Evolutionary conservation across 2,888 invertebrate genomes (phyloP).

Genomic region (Nineta flava): DNA sequence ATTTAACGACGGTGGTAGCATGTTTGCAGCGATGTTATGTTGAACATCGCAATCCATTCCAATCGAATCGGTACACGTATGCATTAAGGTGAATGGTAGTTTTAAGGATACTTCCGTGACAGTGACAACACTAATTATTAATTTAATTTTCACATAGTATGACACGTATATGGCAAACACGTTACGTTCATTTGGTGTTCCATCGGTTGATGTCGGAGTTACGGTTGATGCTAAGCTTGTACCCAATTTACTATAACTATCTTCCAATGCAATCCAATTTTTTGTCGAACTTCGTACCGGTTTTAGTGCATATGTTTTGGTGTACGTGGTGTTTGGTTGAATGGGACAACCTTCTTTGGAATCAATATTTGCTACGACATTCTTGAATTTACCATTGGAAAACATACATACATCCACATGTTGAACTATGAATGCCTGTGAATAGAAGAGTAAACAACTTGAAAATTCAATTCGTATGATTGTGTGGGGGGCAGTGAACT

Average conservation of each 20-base stretch:
- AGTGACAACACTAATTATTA: conserved; percentile 56
- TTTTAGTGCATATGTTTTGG: conserved; percentile 42
- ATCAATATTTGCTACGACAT: conserved; percentile 59
- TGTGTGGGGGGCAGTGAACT: conserved; percentile 11
- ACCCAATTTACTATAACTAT: conserved; percentile 56
- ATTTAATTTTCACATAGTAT: conserved; percentile 78
- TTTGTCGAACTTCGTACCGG: conserved; percentile 68
- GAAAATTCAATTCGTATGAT: neutral
- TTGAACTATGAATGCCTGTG: conserved; percentile 67
- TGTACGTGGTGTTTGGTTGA: conserved; percentile 43
- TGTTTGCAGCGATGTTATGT: neutral
- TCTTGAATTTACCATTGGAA: conserved; percentile 87
- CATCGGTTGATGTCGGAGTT: conserved; percentile 24
- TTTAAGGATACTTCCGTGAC: conserved; percentile 67
- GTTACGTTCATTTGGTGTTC: conserved; percentile 57
- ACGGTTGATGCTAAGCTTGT: conserved; percentile 40
- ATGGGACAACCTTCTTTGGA: conserved; percentile 48
- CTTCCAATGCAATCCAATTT: conserved; percentile 85
- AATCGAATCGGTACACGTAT: conserved; percentile 40
- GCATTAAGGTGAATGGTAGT: conserved; percentile 64
- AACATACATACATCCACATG: conserved; percentile 91
- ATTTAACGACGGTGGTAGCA: neutral
- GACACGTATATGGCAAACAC: conserved; percentile 84
- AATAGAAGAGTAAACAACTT: conserved; percentile 9
- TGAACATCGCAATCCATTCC: conserved; percentile 27